phyloP scores from a whole-genome alignment of 2,888 invertebrate species.

The Drosophila neonasuta region DNA sequence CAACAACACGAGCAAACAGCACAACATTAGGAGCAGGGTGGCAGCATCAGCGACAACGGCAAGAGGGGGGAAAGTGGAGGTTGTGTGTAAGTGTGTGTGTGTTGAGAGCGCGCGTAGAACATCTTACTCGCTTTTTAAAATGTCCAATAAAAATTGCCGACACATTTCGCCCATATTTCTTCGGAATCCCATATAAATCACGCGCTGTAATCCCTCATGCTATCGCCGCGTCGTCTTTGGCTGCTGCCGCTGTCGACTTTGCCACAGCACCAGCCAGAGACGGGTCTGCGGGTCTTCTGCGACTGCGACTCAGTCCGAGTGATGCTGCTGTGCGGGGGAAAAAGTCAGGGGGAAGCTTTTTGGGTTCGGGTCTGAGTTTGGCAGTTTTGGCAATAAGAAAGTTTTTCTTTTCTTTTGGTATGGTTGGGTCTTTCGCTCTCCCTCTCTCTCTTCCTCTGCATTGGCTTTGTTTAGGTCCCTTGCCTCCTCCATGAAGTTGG shows the following conservation, averaged over 20 bases:
- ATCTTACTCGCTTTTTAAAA: constrained; percentile 83
- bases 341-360: neutral
- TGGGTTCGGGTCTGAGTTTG: constrained; percentile 63
- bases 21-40: constrained; percentile 47
- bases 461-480: constrained; percentile 53
- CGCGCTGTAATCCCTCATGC: constrained; percentile 83
- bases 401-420: constrained; percentile 70
- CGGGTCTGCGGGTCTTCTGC: constrained; percentile 12
- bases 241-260: constrained; percentile 52
- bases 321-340: constrained; percentile 1
- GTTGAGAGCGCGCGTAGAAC: constrained; percentile 73
- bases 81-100: constrained; percentile 18
- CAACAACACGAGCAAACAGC: constrained; percentile 38
- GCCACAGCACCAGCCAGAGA: constrained; percentile 43
- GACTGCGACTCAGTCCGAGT: constrained; percentile 16
- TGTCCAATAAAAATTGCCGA: constrained; percentile 83
- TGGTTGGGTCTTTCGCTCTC: constrained; percentile 18
- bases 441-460: constrained; percentile 13
- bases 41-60: constrained; percentile 12
- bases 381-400: constrained; percentile 78
- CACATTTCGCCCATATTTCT: constrained; percentile 83
- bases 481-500: constrained; percentile 32
- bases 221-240: constrained; percentile 79
- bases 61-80: constrained; percentile 3
- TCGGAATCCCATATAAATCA: constrained; percentile 83